Evolutionary conservation across 2,888 invertebrate genomes (phyloP).

Genomic region (Bembecia ichneumoniformis): DNA sequence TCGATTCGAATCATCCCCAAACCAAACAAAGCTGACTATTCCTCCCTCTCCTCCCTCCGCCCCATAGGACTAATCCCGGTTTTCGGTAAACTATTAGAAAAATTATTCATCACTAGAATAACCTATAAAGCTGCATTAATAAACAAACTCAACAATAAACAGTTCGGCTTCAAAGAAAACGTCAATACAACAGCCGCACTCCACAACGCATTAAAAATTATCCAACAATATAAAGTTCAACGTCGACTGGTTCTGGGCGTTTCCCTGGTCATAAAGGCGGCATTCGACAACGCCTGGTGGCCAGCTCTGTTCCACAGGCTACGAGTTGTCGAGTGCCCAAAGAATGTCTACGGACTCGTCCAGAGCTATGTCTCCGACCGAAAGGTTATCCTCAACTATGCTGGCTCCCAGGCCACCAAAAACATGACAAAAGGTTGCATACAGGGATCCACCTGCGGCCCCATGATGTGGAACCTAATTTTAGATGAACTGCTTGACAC

Average conservation of each 20-base stretch:
- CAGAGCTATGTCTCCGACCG: constrained; percentile 9
- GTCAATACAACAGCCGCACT: background rate
- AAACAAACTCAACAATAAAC: background rate
- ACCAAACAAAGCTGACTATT: too few relatives aligned
- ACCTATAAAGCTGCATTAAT: background rate
- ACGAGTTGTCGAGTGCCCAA: background rate
- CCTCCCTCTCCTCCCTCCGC: too few relatives aligned
- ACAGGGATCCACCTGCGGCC: constrained; percentile 18
- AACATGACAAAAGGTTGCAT: constrained; percentile 15
- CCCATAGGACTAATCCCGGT: background rate
- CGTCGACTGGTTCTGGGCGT: background rate
- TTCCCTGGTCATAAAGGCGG: background rate
- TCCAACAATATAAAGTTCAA: background rate
- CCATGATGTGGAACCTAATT: constrained; percentile 22
- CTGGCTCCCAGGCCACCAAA: constrained; percentile 6
- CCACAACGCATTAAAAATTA: background rate
- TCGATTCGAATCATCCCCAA: too few relatives aligned
- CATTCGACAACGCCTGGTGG: background rate
- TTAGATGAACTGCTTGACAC: constrained; percentile 13
- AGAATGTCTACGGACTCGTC: constrained; percentile 12
- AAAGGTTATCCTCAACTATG: constrained; percentile 6
- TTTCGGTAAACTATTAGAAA: background rate
- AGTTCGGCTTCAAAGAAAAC: background rate
- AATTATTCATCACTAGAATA: background rate
- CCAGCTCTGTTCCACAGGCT: background rate